phyloP scores from a whole-genome alignment of 2,888 invertebrate species.

The Tachina grossa region DNA sequence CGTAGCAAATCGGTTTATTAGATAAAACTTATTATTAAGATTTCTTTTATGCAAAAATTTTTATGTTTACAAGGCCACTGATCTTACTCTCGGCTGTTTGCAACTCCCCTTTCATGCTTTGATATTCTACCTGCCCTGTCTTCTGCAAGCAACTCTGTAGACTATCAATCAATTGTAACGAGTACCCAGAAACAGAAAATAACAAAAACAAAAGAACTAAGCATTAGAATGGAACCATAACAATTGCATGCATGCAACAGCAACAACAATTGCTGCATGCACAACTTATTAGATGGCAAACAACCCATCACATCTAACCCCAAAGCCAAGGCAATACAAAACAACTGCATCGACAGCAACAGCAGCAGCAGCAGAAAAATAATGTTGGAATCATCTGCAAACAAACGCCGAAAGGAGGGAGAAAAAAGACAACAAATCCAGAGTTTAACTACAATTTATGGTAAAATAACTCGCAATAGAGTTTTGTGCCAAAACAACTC shows the following conservation, averaged over 20 bases:
- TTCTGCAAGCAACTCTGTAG: neutral
- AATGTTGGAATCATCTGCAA: conserved; percentile 48
- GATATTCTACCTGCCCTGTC: neutral
- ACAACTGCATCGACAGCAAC: conserved; percentile 11
- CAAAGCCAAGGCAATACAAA: conserved; percentile 54
- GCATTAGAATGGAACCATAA: conserved; percentile 42
- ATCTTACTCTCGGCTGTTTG: conserved; percentile 21
- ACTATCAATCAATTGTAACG: conserved; percentile 64
- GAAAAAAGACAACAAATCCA: neutral
- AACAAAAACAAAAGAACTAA: conserved; percentile 16
- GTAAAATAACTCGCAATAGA: conserved; percentile 61
- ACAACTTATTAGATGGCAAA: conserved; percentile 34
- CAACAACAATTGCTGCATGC: conserved; percentile 47
- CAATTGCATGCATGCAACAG: conserved; percentile 41
- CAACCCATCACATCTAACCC: conserved; percentile 53
- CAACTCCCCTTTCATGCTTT: conserved; percentile 16
- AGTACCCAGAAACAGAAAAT: conserved; percentile 28
- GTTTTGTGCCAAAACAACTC: conserved; percentile 45
- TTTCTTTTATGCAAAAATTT: conserved; percentile 17
- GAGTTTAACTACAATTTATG: conserved; percentile 65
- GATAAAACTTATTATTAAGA: conserved; percentile 38
- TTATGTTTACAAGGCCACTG: conserved; percentile 46
- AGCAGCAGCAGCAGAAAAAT: neutral
- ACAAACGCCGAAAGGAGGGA: neutral
- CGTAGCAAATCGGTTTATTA: conserved; percentile 30